These are phyloP conservation scores for Panorpa germanica DNA, from an alignment of 2,888 invertebrate genomes.

Conservation along the genomic window DNA sequence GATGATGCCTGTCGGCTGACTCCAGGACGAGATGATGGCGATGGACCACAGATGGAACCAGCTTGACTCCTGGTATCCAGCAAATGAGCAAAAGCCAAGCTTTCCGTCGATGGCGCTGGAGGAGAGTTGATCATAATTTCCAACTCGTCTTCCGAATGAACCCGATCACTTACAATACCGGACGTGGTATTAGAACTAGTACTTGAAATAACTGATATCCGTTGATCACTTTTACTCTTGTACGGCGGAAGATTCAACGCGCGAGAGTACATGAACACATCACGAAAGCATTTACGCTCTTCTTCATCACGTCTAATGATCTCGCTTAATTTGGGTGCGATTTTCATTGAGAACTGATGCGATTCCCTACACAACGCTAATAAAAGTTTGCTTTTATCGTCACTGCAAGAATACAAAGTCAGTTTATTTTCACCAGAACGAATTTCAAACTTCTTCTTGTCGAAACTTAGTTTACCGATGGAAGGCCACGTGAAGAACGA, in stretches of 20 bases:
- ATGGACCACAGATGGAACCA: conserved; percentile 7
- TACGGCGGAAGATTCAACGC: conserved; percentile 37
- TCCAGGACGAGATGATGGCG: conserved; percentile 27
- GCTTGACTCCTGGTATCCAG: conserved; percentile 35
- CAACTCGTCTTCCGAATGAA: conserved; percentile 85
- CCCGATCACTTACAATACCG: conserved; percentile 88
- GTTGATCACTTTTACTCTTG: conserved; percentile 53
- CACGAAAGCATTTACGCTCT: conserved; percentile 40
- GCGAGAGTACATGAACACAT: conserved; percentile 55
- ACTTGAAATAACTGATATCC: conserved; percentile 79
- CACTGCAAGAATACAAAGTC: conserved; percentile 77
- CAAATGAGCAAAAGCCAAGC: conserved; percentile 60
- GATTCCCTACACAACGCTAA: conserved; percentile 77
- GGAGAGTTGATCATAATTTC: conserved; percentile 73
- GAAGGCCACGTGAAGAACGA: conserved; percentile 88
- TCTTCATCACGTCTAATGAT: conserved; percentile 69
- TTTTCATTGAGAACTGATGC: conserved; percentile 90
- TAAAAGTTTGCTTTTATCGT: conserved; percentile 85
- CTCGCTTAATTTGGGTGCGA: conserved; percentile 69
- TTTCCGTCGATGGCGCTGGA: conserved; percentile 73
- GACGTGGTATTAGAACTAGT: conserved; percentile 95
- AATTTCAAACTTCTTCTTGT: conserved; percentile 94
- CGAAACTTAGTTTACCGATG: conserved; percentile 88
- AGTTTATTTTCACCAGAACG: conserved; percentile 76
- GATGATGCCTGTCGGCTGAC: conserved; percentile 36